Evolutionary conservation across 2,888 invertebrate species (phyloP), one percentile per base, ranked within the genome.

Genomic region (Vesta saturnalis): DNA sequence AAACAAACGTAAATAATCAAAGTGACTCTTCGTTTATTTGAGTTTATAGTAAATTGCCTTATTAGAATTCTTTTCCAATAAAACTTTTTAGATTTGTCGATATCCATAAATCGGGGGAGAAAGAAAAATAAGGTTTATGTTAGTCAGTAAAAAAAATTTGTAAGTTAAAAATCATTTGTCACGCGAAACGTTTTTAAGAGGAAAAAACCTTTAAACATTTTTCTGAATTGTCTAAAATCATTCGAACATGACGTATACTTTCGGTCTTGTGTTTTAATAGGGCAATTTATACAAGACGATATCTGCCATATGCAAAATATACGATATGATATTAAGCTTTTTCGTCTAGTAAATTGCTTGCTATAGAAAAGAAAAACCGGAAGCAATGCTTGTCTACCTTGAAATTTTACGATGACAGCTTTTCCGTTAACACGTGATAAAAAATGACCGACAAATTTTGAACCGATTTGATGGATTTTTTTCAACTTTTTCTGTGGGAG

Each of bases 371-470:
- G 39, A 18, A 49, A 60, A 52, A 23, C 23, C 60, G 60, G 60
- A 60, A 60, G 52, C 60, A 60, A 60, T 60, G 60, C 60, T 52
- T 39, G 23, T 23, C 3, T 23, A 39, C 12, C 39, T 12, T 12
- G n/a, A 60, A 60, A 30, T 60, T 52, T 18, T 10, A 18, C 35
- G 52, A 60, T 60, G 49, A 60, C 60, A 35, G 60, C 18, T 60
- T 60, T 60, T 49, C 60, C 49, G 58, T 43, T 23, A 21, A 15
- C 21, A 14, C 58, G 18, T 6, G 2, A 23, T 49, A 60, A 23
- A 30, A 60, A 49, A 49, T 60, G 60, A 60, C 60, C 4, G 23
- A 23, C 23, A 39, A 39, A 39, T 39, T 39, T 39, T n/a, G 12
- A 6, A 39, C n/a, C 39, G 39, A 39, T 39, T 23, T 23, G 8